Evolutionary conservation across 2,888 invertebrate genomes (phyloP).

Genomic region (Pristionchus japonicus): DNA sequence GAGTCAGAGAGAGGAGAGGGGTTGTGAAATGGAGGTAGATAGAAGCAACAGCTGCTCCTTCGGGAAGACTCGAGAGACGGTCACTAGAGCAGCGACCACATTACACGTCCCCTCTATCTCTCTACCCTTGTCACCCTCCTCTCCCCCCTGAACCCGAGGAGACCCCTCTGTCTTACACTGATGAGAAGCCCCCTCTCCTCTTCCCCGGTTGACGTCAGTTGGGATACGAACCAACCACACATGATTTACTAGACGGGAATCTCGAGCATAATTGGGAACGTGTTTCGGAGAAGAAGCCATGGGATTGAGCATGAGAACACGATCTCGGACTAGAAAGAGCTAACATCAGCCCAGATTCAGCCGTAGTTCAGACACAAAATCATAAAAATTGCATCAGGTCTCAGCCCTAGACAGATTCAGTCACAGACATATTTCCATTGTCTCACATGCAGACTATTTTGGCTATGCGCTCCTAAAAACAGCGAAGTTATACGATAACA

Average conservation of each 20-base stretch:
- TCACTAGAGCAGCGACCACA: conserved; percentile 20
- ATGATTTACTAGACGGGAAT: conserved; percentile 1
- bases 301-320: not conserved
- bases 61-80: not conserved
- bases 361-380: too few species aligned
- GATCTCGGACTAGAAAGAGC: too few species aligned
- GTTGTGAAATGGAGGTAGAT: conserved; percentile 8
- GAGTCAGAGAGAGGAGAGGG: not conserved
- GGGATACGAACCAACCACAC: not conserved
- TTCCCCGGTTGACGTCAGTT: conserved; percentile 20
- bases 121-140: too few species aligned
- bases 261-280: not conserved
- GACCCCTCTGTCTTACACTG: conserved; percentile 3
- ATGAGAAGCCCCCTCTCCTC: not conserved
- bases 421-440: too few species aligned
- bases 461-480: too few species aligned
- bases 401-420: too few species aligned
- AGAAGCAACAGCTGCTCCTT: not conserved
- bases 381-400: too few species aligned
- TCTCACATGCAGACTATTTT: too few species aligned
- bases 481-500: too few species aligned
- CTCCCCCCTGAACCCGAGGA: not conserved
- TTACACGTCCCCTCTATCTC: conserved; percentile 2
- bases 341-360: too few species aligned
- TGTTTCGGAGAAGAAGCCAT: too few species aligned